Percentiles rank a stretch among this genome's conserved stretches.
These are phyloP conservation scores for Crotophaga sulcirostris DNA, from an alignment of 2,113 vertebrate species.

Conservation along the genomic window DNA sequence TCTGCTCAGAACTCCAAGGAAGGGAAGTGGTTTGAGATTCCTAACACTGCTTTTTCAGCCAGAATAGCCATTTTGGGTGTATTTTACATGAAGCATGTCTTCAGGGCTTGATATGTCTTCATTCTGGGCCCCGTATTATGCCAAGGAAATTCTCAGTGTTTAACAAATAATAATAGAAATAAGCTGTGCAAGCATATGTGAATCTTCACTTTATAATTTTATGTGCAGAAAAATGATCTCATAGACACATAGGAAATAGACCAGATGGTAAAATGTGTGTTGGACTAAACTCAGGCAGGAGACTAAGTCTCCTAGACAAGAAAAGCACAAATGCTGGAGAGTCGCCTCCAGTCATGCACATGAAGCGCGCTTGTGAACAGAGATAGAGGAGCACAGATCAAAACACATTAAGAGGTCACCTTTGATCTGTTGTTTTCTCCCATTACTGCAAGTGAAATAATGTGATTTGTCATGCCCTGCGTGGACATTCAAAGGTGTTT, in stretches of 20 bases:
- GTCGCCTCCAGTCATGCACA: not conserved
- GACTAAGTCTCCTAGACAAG: not conserved
- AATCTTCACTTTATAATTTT: slow-evolving; percentile 30
- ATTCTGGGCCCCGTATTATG: not conserved
- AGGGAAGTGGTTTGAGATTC: slow-evolving; percentile 61
- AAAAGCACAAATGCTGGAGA: not conserved
- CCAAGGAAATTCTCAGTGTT: slow-evolving; percentile 39
- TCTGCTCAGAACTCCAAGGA: slow-evolving; percentile 12
- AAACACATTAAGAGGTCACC: not conserved
- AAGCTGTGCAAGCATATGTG: slow-evolving; percentile 44
- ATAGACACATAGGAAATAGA: slow-evolving; percentile 13
- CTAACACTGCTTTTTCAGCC: slow-evolving; percentile 25
- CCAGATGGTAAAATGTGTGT: slow-evolving; percentile 29
- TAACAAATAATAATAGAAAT: slow-evolving; percentile 52
- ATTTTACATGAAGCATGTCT: slow-evolving; percentile 28
- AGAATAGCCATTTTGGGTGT: slow-evolving; percentile 52
- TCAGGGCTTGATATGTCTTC: slow-evolving; percentile 15
- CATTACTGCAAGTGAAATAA: not conserved
- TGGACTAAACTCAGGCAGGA: not conserved
- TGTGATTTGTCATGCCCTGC: not conserved
- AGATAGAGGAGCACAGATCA: not conserved
- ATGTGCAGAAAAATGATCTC: slow-evolving; percentile 1
- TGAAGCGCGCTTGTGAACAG: not conserved
- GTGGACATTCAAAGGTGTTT: not conserved
- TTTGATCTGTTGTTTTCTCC: slow-evolving; percentile 22